Base-by-base conservation (phyloP, 2,888 invertebrate species). In the Pimpla rufipes region DNA sequence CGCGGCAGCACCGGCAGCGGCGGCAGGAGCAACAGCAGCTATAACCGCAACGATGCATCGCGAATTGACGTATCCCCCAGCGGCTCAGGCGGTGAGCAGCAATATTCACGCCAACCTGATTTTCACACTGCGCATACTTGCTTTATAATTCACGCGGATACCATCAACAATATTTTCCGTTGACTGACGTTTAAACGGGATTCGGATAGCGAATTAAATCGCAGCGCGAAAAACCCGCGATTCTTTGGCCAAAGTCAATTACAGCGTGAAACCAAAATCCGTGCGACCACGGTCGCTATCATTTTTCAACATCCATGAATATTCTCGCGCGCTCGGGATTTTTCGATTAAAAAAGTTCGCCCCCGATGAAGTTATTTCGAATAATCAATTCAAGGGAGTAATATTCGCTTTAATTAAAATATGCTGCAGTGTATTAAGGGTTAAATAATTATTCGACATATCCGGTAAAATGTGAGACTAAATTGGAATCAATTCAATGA, bases 41-140 rank as follows among this genome's bases (percentile, higher is more conserved):
- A 79, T 79, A 79, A 79, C 73, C 79, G 79, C 79, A 79, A 74
- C 73, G 66, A 74, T 74, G 79, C 79, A 79, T 73, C 73, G 79
- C 47, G 57, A 74, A 79, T 79, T 73, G 79, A 79, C 66, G 79
- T 67, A 73, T 79, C 35, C 73, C 73, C 79, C 13, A 57, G 71
- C 55, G 79, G 42, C 35, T 35, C 40, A 18, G 45, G n/a, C n/a
- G 11, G 42, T 13, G 40, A 67, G 45, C 40, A 37, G 66, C 55
- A 47, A 67, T 73, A 73, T 64, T 66, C 64, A 62, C 55, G 64
- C 79, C 62, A 62, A 50, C 62, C 59, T 74, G 45, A 62, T 74
- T 74, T 62, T 50, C 74, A 74, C 74, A 62, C 47, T 35, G 18
- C 47, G 23, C 21, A 73, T 59, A 59, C 59, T 73, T 73, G 45